A percentile compares a stretch with the other conserved stretches of the same genome.
phyloP scores from a whole-genome alignment of 1,140 invertebrate species.

The Aricia agestis region DNA sequence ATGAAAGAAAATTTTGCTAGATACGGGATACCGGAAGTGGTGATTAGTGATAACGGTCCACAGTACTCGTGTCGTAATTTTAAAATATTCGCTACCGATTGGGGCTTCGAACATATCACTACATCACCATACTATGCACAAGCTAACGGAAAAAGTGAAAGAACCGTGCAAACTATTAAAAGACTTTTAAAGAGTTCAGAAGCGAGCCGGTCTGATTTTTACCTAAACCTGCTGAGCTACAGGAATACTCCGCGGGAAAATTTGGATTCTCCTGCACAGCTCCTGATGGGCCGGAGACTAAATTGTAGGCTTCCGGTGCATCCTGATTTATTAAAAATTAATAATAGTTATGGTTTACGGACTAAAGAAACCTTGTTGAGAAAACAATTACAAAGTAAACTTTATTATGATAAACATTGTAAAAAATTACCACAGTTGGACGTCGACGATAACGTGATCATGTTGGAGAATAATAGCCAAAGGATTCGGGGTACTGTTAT shows the following conservation, averaged over 20 bases:
- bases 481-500: too few relatives aligned
- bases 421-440: too few relatives aligned
- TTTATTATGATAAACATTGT: too few relatives aligned
- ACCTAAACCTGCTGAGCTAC: too few relatives aligned
- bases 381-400: too few relatives aligned
- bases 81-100: constrained; percentile 19
- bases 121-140: constrained; percentile 9
- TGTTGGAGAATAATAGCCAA: too few relatives aligned
- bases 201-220: constrained; percentile 22
- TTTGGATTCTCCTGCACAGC: background rate
- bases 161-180: constrained; percentile 7
- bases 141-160: too few relatives aligned
- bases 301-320: constrained; percentile 25
- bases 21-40: constrained; percentile 13
- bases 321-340: background rate
- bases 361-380: too few relatives aligned
- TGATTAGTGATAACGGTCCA: constrained; percentile 22
- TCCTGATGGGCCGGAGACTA: constrained; percentile 27
- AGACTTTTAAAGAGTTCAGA: background rate
- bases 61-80: constrained; percentile 4
- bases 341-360: too few relatives aligned
- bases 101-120: constrained; percentile 16
- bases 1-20: constrained; percentile 21
- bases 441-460: too few relatives aligned
- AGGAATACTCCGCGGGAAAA: too few relatives aligned